Evolutionary conservation across 2,797 vertebrate species (phyloP).

Genomic region (Rhinatrema bivittatum): DNA sequence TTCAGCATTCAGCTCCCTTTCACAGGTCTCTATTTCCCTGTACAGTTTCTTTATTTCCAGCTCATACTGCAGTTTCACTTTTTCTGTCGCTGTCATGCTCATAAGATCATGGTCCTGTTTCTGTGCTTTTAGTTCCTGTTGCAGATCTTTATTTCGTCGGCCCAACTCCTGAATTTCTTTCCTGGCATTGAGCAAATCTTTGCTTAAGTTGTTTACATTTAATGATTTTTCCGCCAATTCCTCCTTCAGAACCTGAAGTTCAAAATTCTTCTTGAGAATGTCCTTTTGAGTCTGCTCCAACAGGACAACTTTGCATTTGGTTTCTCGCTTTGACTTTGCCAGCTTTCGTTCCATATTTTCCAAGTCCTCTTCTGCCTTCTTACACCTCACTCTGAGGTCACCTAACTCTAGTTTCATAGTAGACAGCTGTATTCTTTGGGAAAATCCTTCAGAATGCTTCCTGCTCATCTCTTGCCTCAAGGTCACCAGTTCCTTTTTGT

Average conservation of each 20-base stretch:
- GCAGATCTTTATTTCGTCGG: conserved; percentile 31
- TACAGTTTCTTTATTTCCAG: conserved; percentile 22
- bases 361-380: conserved; percentile 29
- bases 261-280: conserved; percentile 5
- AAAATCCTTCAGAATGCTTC: conserved; percentile 18
- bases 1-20: conserved; percentile 21
- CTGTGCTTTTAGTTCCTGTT: conserved; percentile 16
- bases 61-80: conserved; percentile 2
- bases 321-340: conserved; percentile 14
- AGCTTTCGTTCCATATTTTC: conserved; percentile 28
- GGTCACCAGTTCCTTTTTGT: conserved; percentile 27
- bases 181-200: conserved; percentile 27
- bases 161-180: conserved; percentile 22
- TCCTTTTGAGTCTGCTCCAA: conserved; percentile 12
- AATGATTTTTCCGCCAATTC: conserved; percentile 26
- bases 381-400: conserved; percentile 20
- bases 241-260: conserved; percentile 19
- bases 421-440: conserved; percentile 26
- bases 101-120: conserved; percentile 21
- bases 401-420: conserved; percentile 32
- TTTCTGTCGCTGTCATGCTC: conserved; percentile 6
- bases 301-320: background rate
- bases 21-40: conserved; percentile 9
- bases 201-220: conserved; percentile 13
- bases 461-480: conserved; percentile 15